Evolutionary conservation across 2,113 vertebrate species (phyloP), one percentile per base, ranked within the genome.

Genomic region (Urocolius indicus): DNA sequence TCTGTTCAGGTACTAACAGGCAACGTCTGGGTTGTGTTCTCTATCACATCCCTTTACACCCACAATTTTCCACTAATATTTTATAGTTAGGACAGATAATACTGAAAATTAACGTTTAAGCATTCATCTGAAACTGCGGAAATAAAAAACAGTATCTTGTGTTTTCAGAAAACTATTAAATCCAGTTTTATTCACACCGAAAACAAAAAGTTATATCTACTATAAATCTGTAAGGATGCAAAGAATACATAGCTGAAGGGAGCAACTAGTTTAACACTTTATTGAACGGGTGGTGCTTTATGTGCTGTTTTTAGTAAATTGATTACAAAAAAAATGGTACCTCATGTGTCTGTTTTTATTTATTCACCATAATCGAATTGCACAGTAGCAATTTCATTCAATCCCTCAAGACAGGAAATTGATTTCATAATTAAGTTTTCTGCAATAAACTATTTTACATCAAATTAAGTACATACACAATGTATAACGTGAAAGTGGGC

Each of bases 381-480:
- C 84, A 82, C 11, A 0, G 32, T 49, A 94, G 94, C 78, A 83
- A 81, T 67, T 91, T 67, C 21, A 58, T 55, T 93, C 75, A 86
- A 65, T 57, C 63, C 58, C 68, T 52, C 74, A 78, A 52, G 49
- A 41, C 29, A 73, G 58, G 76, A 69, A 93, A 84, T 65, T 54
- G 45, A 94, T 84, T 93, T 82, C 48, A 73, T 89, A 87, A 92
- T 88, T 93, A 84, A 71, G 13, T 61, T 93, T 95, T 93, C 79
- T 93, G 66, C 88, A 95, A 94, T 84, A 95, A 93, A 94, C 92
- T 97, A 93, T 96, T 95, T 94, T 97, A 95, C 95, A 96, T 72
- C 84, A 67, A 89, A 94, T 58, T 94, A 96, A 94, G 83, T 86
- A 95, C 90, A 95, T 89, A 95, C 80, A 95, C 80, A 88, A 95